Evolutionary conservation across 1,140 invertebrate genomes (phyloP).

Genomic region (Idris sp.): DNA sequence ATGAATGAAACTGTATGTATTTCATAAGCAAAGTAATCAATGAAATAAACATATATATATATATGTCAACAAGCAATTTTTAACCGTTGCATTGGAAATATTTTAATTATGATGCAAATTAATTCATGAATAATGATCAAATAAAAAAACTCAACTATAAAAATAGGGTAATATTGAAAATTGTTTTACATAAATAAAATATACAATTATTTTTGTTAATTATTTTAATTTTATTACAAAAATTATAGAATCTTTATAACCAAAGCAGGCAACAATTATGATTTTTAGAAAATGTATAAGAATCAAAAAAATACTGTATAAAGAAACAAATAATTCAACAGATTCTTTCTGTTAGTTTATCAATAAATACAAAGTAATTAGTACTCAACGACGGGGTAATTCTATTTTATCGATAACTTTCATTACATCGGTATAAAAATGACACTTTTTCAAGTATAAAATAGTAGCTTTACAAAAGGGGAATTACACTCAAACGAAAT

Average conservation of each 20-base stretch:
- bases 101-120: neutral
- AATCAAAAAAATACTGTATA: too few relatives aligned
- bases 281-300: too few relatives aligned
- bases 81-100: constrained; percentile 35
- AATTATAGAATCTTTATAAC: constrained; percentile 24
- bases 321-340: too few relatives aligned
- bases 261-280: too few relatives aligned
- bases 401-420: constrained; percentile 25
- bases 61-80: constrained; percentile 34
- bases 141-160: too few relatives aligned
- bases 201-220: too few relatives aligned
- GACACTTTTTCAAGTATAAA: constrained; percentile 23
- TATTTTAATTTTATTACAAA: constrained; percentile 34
- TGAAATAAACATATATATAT: constrained; percentile 49
- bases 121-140: too few relatives aligned
- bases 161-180: too few relatives aligned
- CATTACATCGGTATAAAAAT: constrained; percentile 39
- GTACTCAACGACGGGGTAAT: constrained; percentile 31
- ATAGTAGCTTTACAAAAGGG: constrained; percentile 25
- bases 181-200: too few relatives aligned
- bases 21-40: constrained; percentile 51
- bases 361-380: too few relatives aligned
- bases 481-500: too few relatives aligned
- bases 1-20: constrained; percentile 57
- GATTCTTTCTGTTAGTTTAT: too few relatives aligned